phyloP scores from a whole-genome alignment of 2,113 vertebrate species.

The Lipotes vexillifer region DNA sequence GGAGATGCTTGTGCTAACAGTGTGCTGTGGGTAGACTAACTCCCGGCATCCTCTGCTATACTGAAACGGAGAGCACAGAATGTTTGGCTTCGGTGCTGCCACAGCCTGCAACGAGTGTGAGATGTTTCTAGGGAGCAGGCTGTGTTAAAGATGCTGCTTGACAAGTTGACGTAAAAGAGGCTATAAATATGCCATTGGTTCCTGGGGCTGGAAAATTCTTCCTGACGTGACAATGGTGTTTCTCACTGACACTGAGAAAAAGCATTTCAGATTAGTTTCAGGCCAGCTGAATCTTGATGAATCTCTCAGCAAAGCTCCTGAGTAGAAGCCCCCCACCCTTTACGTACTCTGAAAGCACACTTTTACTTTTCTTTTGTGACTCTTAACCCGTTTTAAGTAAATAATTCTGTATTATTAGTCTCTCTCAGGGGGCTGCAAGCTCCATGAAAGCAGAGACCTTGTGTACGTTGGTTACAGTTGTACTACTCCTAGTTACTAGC shows the following conservation, averaged over 20 bases:
- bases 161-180: slow-evolving; percentile 59
- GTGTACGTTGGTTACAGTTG: not conserved
- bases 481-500: not conserved
- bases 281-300: not conserved
- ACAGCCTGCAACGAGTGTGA: not conserved
- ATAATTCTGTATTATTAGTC: not conserved
- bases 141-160: slow-evolving; percentile 57
- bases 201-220: slow-evolving; percentile 54
- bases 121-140: slow-evolving; percentile 46
- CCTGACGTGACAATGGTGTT: slow-evolving; percentile 38
- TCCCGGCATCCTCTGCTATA: not conserved
- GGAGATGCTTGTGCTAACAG: not conserved
- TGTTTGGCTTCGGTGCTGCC: slow-evolving; percentile 4
- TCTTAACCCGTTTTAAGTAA: not conserved
- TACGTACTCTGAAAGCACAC: not conserved
- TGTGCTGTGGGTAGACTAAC: not conserved
- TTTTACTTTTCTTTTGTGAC: slow-evolving; percentile 1
- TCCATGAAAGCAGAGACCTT: not conserved
- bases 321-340: not conserved
- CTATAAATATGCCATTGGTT: slow-evolving; percentile 66
- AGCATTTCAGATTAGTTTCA: slow-evolving; percentile 33
- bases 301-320: not conserved
- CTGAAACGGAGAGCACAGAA: slow-evolving; percentile 18
- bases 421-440: not conserved
- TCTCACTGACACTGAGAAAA: slow-evolving; percentile 40